Evolutionary conservation across 2,113 vertebrate genomes (phyloP).

Genomic region (Corynorhinus townsendii): DNA sequence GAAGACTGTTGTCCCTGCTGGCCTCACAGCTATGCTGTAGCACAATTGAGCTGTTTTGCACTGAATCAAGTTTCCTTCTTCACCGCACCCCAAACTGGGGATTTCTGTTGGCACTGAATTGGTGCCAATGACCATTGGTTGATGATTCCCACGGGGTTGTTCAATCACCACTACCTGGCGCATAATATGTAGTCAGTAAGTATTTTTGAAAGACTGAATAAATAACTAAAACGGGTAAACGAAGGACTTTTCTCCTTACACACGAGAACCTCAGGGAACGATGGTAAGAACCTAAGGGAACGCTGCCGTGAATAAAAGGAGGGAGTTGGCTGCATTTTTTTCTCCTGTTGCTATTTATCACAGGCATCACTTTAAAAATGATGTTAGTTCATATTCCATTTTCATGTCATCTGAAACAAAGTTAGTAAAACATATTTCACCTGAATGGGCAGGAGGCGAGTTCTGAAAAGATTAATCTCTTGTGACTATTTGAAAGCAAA

Average conservation of each 20-base stretch:
- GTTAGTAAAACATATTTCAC: constrained; percentile 55
- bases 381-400: not conserved
- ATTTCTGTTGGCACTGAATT: not conserved
- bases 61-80: not conserved
- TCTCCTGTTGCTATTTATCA: not conserved
- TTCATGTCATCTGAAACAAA: constrained; percentile 24
- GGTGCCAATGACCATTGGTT: not conserved
- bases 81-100: not conserved
- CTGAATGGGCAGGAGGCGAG: not conserved
- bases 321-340: not conserved
- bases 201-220: not conserved
- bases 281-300: not conserved
- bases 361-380: not conserved
- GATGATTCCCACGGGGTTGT: not conserved
- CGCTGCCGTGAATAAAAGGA: not conserved
- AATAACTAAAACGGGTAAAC: not conserved
- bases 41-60: not conserved
- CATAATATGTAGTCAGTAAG: not conserved
- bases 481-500: constrained; percentile 9
- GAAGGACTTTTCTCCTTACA: not conserved
- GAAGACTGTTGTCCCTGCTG: not conserved
- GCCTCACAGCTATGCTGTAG: not conserved
- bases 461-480: constrained; percentile 41
- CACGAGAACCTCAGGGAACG: not conserved
- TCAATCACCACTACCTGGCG: not conserved